Evolutionary conservation across 2,888 invertebrate species (phyloP).

Genomic region (Volucella bombylans): DNA sequence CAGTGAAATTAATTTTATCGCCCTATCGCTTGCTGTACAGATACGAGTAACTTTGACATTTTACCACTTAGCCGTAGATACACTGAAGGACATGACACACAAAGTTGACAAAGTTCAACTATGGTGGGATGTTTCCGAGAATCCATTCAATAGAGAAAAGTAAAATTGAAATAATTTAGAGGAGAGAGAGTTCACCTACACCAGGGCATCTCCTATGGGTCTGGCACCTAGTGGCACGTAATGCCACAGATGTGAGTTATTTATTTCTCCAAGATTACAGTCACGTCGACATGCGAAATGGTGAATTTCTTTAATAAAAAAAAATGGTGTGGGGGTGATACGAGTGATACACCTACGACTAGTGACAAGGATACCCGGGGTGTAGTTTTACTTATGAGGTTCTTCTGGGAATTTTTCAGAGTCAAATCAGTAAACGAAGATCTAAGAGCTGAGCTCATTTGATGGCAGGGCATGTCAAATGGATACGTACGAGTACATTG

Average conservation of each 20-base stretch:
- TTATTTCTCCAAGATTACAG: constrained; percentile 15
- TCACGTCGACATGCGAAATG: constrained; percentile 11
- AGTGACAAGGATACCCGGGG: neutral
- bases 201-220: neutral
- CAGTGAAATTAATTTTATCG: neutral
- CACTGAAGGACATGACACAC: neutral
- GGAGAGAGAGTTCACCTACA: constrained; percentile 8
- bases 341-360: neutral
- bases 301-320: neutral
- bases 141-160: neutral
- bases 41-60: neutral
- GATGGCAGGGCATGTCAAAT: too few relatives aligned
- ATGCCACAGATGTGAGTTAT: constrained; percentile 20
- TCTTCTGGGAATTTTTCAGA: too few relatives aligned
- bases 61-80: neutral
- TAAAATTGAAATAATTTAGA: neutral
- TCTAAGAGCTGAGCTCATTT: too few relatives aligned
- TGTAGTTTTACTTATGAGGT: too few relatives aligned
- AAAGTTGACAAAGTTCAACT: neutral
- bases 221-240: neutral
- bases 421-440: too few relatives aligned
- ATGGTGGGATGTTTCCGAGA: neutral
- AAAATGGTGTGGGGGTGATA: constrained; percentile 8
- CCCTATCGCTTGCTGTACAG: too few relatives aligned
- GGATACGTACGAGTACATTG: too few relatives aligned